phyloP scores from a whole-genome alignment of 2,797 vertebrate genomes.

The Xenopus petersii region DNA sequence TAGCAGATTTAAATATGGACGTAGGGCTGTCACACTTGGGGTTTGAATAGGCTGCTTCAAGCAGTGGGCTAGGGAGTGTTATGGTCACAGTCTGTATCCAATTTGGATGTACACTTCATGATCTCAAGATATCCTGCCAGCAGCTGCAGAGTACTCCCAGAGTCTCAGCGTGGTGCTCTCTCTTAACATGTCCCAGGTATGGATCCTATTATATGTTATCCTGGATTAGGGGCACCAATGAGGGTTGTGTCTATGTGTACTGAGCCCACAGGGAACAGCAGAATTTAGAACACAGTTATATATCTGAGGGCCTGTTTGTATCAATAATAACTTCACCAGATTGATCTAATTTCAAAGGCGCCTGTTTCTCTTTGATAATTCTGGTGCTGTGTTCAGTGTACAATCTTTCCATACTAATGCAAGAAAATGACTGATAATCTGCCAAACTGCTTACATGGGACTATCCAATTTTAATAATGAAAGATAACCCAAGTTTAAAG shows the following conservation, averaged over 20 bases:
- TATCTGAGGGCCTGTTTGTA: conserved; percentile 39
- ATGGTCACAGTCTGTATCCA: conserved; percentile 48
- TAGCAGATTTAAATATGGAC: conserved; percentile 31
- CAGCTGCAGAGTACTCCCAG: conserved; percentile 42
- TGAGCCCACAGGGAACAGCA: conserved; percentile 33
- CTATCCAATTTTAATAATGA: background rate
- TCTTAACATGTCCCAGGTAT: conserved; percentile 44
- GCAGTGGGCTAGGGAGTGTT: conserved; percentile 39
- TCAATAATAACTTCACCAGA: conserved; percentile 42
- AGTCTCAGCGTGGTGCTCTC: conserved; percentile 44
- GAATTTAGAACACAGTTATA: conserved; percentile 32
- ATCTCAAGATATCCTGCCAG: conserved; percentile 44
- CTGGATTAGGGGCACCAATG: conserved; percentile 43
- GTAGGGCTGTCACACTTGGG: conserved; percentile 34
- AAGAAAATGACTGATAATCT: conserved; percentile 28
- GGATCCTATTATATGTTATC: conserved; percentile 45
- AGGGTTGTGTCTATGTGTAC: conserved; percentile 34
- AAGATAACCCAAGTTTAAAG: conserved; percentile 6
- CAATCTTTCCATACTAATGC: conserved; percentile 21
- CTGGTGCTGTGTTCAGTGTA: conserved; percentile 20
- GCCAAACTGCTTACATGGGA: conserved; percentile 21
- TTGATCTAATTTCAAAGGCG: conserved; percentile 42
- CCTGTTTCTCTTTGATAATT: conserved; percentile 39
- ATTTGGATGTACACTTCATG: conserved; percentile 44
- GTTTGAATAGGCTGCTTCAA: conserved; percentile 38